Percentiles rank a stretch among this genome's conserved stretches.
phyloP scores from a whole-genome alignment of 2,797 vertebrate genomes.

The Pseudochirops corinnae region DNA sequence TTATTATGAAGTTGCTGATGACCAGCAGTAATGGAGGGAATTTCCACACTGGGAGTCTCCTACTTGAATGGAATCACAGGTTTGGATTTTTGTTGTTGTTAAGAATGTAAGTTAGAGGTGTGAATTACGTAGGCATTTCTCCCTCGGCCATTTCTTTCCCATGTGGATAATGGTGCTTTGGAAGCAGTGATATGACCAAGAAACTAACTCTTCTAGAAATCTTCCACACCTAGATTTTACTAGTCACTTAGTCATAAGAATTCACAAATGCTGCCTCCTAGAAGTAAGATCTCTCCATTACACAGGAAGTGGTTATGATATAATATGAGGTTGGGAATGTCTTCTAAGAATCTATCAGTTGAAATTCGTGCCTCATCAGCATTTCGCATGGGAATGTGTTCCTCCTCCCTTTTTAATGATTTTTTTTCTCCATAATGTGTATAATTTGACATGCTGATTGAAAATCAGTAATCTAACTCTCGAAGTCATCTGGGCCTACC shows the following conservation, averaged over 20 bases:
- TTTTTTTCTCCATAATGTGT: background rate
- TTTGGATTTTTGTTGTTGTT: slow-evolving; percentile 3
- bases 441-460: background rate
- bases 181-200: slow-evolving; percentile 1
- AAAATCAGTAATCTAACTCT: background rate
- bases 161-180: slow-evolving; percentile 10
- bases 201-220: slow-evolving; percentile 21
- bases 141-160: background rate
- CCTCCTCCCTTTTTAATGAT: background rate
- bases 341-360: background rate
- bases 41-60: background rate
- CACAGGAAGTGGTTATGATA: background rate
- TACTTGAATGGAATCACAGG: background rate
- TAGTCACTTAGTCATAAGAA: background rate
- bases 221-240: background rate
- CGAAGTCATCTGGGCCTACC: background rate
- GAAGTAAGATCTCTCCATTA: background rate
- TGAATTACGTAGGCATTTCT: slow-evolving; percentile 36
- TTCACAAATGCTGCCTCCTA: slow-evolving; percentile 64
- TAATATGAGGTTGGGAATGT: background rate
- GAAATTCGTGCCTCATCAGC: background rate
- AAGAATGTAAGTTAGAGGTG: slow-evolving; percentile 37
- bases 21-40: background rate
- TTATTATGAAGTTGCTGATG: background rate
- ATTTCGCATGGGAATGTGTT: background rate